Percentiles rank a stretch among this genome's conserved stretches.
These are phyloP conservation scores for Microtus montanus DNA, from an alignment of 2,113 vertebrate genomes.

Conservation along the genomic window DNA sequence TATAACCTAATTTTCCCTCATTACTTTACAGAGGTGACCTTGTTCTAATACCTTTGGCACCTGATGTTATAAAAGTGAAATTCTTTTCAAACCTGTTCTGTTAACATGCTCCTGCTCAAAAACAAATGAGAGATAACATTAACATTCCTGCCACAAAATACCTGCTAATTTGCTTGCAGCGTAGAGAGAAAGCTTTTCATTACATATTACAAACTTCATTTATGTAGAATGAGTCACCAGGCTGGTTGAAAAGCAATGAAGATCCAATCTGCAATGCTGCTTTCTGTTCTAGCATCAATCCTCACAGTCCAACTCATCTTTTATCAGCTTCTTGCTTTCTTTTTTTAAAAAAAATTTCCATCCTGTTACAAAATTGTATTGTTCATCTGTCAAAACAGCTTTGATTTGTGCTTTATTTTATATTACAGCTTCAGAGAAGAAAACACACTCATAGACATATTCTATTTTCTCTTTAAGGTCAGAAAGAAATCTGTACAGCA, in stretches of 20 bases:
- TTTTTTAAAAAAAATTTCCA: slow-evolving; percentile 78
- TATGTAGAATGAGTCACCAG: slow-evolving; percentile 86
- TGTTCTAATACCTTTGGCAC: slow-evolving; percentile 84
- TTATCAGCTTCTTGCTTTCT: slow-evolving; percentile 80
- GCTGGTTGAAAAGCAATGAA: slow-evolving; percentile 84
- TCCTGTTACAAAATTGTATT: slow-evolving; percentile 80
- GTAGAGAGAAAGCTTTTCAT: slow-evolving; percentile 88
- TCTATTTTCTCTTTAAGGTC: slow-evolving; percentile 79
- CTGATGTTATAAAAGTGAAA: slow-evolving; percentile 85
- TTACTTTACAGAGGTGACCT: slow-evolving; percentile 86
- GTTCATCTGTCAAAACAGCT: slow-evolving; percentile 83
- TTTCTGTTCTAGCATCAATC: slow-evolving; percentile 84
- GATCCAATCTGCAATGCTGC: slow-evolving; percentile 83
- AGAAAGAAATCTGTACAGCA: slow-evolving; percentile 70
- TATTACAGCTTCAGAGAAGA: slow-evolving; percentile 63
- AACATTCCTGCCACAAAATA: slow-evolving; percentile 86
- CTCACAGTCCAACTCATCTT: slow-evolving; percentile 81
- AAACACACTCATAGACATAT: slow-evolving; percentile 57
- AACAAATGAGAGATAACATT: slow-evolving; percentile 86
- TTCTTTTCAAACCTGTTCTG: slow-evolving; percentile 82
- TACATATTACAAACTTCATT: slow-evolving; percentile 89
- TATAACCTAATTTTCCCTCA: slow-evolving; percentile 85
- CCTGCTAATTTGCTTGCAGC: slow-evolving; percentile 86
- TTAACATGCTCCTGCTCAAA: slow-evolving; percentile 83
- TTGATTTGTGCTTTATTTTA: slow-evolving; percentile 78